Conservation (phyloP, 2,113 vertebrate species). For the Galbula dea region DNA sequence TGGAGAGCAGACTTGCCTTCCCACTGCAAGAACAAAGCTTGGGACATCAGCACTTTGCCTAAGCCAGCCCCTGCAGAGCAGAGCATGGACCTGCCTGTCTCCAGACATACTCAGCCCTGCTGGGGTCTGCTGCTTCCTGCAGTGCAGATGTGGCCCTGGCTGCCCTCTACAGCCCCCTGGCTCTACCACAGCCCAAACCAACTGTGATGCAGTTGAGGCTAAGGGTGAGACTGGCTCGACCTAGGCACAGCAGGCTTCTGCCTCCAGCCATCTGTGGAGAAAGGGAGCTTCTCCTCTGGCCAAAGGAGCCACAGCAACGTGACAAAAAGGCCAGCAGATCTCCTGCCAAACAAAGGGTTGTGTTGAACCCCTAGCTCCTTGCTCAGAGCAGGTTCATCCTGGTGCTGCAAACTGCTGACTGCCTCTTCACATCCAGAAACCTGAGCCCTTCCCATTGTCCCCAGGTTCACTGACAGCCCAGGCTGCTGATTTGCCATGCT, state of each 20-base stretch:
- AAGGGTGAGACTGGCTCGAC: neutral
- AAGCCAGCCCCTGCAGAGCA: neutral
- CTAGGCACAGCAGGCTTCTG: neutral
- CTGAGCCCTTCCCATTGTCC: neutral
- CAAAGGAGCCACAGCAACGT: accelerated
- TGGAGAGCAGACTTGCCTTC: conserved; percentile 80
- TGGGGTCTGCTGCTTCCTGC: neutral
- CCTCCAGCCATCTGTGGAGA: neutral
- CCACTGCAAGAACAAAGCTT: conserved; percentile 74
- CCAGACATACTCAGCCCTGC: neutral
- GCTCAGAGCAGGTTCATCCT: neutral
- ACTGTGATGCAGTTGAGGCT: neutral
- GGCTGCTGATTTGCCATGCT: neutral
- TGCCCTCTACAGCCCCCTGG: neutral
- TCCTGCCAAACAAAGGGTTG: neutral
- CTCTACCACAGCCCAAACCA: neutral
- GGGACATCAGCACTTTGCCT: neutral
- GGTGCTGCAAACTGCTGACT: neutral
- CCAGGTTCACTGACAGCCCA: neutral
- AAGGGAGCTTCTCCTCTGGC: neutral
- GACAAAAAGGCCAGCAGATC: neutral
- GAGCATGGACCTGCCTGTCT: neutral
- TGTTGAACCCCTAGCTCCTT: neutral
- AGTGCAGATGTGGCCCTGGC: neutral
- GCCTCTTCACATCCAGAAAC: neutral